Conservation (phyloP, 2,113 vertebrate species). For the Agapornis roseicollis region DNA sequence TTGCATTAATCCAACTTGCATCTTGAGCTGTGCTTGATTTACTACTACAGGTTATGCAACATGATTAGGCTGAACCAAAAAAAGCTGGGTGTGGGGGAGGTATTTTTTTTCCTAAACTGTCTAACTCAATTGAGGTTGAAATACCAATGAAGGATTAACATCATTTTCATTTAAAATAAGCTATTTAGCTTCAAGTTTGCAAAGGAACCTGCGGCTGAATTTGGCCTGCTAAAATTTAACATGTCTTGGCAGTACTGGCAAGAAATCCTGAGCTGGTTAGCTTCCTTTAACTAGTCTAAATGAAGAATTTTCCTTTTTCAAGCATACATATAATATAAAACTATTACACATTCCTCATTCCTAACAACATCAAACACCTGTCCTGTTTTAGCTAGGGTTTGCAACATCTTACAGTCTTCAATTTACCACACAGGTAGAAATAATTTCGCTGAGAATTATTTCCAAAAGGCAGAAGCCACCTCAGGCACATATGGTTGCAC, state of each 20-base stretch:
- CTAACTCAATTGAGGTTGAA: background rate
- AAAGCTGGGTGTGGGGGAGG: accelerated
- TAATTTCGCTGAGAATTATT: background rate
- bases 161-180: background rate
- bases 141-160: background rate
- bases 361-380: background rate
- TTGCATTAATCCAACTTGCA: background rate
- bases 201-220: background rate
- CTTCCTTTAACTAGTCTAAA: background rate
- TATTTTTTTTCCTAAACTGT: background rate
- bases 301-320: background rate
- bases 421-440: background rate
- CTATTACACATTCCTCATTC: background rate
- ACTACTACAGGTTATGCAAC: background rate
- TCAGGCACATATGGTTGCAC: background rate
- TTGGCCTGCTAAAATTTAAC: background rate
- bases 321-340: background rate
- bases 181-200: background rate
- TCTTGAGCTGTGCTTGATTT: background rate
- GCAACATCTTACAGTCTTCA: background rate
- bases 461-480: background rate
- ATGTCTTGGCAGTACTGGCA: background rate
- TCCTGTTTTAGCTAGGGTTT: background rate
- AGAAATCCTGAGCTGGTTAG: background rate
- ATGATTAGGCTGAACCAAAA: background rate